Evolutionary conservation across 2,888 invertebrate genomes (phyloP), one percentile per base, ranked within the genome.

Genomic region (Harpalus rubripes): DNA sequence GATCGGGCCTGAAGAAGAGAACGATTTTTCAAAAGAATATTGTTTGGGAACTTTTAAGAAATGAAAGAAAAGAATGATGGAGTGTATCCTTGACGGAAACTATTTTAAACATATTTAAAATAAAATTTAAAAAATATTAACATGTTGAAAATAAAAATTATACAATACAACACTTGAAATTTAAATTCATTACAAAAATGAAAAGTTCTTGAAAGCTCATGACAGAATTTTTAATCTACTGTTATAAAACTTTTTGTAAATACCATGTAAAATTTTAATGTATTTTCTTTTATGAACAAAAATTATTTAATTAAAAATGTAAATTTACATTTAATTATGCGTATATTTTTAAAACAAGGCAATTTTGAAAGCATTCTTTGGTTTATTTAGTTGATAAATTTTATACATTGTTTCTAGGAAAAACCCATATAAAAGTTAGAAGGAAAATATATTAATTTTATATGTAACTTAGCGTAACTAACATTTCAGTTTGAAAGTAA

Each of bases 321-420:
- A 52, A 52, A 52, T 52, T 52, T 52, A 52, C 44, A 52, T 52
- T 52, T 52, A 52, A 52, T 52, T 52, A 52, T 52, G 44, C 44
- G 44, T 52, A 52, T 52, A 52, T 52, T 52, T 52, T 52, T 52
- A 10, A 32, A 8, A 8, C 44, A 52, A 12, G 44, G 12, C 10
- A 52, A 52, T 12, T 52, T 52, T 52, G 44, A 52, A 52, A 52
- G 44, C 44, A 12, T 52, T 52, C 44, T 52, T 52, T 12, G 44
- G 44, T 52, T 52, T 52, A 52, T 52, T 52, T 52, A 52, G 12
- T 12, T 12, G 12, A 12, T 8, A 59, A 16, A 59, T 59, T 59
- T 59, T 59, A 59, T 59, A 59, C 16, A 59, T 59, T 59, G 0
- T 59, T 59, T 59, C 59, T 16, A 16, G 59, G 1, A 59, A 59